Evolutionary conservation across 1,140 invertebrate species (phyloP).

Genomic region (Luehdorfia chinensis): DNA sequence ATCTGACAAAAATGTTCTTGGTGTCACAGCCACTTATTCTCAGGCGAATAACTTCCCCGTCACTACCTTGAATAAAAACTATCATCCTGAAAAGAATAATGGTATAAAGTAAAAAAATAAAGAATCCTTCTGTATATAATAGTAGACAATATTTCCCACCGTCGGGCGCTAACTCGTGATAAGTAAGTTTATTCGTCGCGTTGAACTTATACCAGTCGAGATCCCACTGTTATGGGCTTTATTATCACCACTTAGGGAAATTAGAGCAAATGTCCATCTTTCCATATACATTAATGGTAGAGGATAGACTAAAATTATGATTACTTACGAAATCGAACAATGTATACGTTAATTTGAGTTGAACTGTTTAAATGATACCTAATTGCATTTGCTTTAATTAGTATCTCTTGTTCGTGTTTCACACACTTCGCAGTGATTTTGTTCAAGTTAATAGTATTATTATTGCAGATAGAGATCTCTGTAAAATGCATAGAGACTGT

Average conservation of each 20-base stretch:
- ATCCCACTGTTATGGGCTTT: conserved; percentile 21
- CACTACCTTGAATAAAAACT: no score
- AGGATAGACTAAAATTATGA: conserved; percentile 11
- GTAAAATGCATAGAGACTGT: not conserved
- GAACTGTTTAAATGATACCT: conserved; percentile 2
- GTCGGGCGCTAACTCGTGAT: conserved; percentile 33
- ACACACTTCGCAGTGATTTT: not conserved
- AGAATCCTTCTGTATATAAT: conserved; percentile 26
- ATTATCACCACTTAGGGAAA: conserved; percentile 40
- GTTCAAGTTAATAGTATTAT: conserved; percentile 3
- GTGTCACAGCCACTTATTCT: no score
- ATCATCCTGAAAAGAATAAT: no score
- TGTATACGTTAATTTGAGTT: conserved; percentile 3
- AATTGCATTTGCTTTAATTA: conserved; percentile 10
- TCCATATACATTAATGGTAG: conserved; percentile 15
- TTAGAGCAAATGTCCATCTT: conserved; percentile 30
- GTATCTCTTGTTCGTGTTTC: not conserved
- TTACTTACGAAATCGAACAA: conserved; percentile 1
- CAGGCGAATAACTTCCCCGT: no score
- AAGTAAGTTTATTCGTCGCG: conserved; percentile 34
- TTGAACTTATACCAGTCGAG: not conserved
- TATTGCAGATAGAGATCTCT: not conserved
- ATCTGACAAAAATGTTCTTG: no score
- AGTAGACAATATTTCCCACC: conserved; percentile 49
- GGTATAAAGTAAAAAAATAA: no score